These are phyloP conservation scores for Cirrhinus molitorella DNA, from an alignment of 2,797 vertebrate species.

Conservation along the genomic window DNA sequence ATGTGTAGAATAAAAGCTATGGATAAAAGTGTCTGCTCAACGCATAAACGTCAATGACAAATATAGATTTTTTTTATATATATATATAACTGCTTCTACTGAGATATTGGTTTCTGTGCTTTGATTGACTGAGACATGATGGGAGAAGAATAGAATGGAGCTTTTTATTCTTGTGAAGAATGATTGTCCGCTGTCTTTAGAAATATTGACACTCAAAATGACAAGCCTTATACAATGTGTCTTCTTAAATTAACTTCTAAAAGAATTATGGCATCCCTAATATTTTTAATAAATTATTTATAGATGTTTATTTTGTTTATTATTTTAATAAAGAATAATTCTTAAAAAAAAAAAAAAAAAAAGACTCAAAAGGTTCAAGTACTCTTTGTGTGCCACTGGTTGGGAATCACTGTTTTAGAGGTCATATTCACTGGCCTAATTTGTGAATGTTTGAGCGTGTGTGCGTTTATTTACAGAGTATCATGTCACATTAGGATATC, in stretches of 20 bases:
- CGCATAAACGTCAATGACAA: not conserved
- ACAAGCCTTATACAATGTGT: not conserved
- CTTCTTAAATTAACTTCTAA: not conserved
- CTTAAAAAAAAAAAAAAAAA: no score
- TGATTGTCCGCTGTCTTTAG: not conserved
- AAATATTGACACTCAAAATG: not conserved
- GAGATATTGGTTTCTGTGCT: not conserved
- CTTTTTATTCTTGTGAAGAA: not conserved
- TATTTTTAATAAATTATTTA: not conserved
- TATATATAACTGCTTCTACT: not conserved
- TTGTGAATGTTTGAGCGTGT: conserved; percentile 10
- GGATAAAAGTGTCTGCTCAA: not conserved
- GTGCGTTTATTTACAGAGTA: not conserved
- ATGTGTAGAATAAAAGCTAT: not conserved
- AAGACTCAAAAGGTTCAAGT: no score
- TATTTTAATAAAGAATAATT: no score
- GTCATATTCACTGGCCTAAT: not conserved
- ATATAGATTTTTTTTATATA: conserved; percentile 6
- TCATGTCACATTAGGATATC: conserved; percentile 11
- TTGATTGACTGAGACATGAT: not conserved
- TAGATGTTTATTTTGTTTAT: no score
- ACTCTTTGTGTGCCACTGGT: not conserved
- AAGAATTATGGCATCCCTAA: not conserved
- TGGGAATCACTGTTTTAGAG: conserved; percentile 6
- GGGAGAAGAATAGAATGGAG: not conserved